Percentiles rank a stretch among this genome's conserved stretches.
These are phyloP conservation scores for Clamator glandarius DNA, from an alignment of 2,797 vertebrate genomes.

Conservation along the genomic window DNA sequence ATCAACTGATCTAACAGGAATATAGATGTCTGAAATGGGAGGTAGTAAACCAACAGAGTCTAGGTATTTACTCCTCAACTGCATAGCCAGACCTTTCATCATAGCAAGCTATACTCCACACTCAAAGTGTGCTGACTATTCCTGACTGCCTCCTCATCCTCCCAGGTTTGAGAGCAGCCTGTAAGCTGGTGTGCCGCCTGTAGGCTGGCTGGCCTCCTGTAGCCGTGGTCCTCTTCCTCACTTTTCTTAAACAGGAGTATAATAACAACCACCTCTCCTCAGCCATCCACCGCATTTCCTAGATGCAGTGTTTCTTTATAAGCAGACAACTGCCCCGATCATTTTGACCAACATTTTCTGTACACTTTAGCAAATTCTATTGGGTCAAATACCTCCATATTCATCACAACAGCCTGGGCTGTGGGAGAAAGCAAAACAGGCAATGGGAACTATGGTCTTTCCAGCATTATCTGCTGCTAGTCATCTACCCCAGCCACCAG, in stretches of 20 bases:
- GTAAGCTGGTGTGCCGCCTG: not conserved
- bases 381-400: not conserved
- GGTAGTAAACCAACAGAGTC: not conserved
- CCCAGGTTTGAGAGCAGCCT: not conserved
- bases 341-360: not conserved
- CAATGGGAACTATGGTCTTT: not conserved
- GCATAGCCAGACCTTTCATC: not conserved
- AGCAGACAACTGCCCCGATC: not conserved
- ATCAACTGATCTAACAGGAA: not conserved
- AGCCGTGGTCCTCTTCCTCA: not conserved
- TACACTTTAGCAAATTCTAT: not conserved
- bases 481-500: not conserved
- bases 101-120: not conserved
- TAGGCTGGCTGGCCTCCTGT: not conserved
- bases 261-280: not conserved
- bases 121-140: not conserved
- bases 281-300: not conserved
- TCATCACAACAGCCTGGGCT: not conserved
- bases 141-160: not conserved
- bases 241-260: not conserved
- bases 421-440: not conserved
- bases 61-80: not conserved
- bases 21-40: not conserved
- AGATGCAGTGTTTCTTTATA: fast-evolving
- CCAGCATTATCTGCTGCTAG: not conserved